Base-by-base conservation (phyloP, 2,797 vertebrate genomes). In the Champsocephalus esox region DNA sequence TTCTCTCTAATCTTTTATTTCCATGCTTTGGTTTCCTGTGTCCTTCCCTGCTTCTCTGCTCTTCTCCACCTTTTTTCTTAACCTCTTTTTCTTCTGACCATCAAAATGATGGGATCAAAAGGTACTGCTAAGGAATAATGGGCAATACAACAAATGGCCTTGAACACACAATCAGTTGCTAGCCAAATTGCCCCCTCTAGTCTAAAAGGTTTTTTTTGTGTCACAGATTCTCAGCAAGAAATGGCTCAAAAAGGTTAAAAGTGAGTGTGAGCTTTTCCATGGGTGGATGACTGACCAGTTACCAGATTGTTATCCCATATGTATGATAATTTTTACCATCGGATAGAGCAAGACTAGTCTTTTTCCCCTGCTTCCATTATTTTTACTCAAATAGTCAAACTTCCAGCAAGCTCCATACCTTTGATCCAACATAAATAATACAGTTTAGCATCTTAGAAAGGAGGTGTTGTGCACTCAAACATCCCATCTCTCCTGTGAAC, bases 1-100 rank as follows among this genome's bases (percentile, higher is more conserved):
- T 75, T 80, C 77, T 57, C 65, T 92, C 63, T 93, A 88, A 94
- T 92, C 83, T 63, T 38, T 70, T 79, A 92, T 91, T 89, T 90
- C 78, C 86, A 83, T 50, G 61, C 86, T 86, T 90, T 87, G 70
- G 87, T 92, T 85, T 87, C 72, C 74, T 68, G 63, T 80, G 67
- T 82, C 70, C 83, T 78, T 79, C 73, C 71, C 68, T 66, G 46
- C 64, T 62, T 72, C 66, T 62, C 57, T 66, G 67, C 50, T 58
- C 50, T 59, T 71, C 56, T 64, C 71, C 73, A 45, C 82, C 57
- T 79, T 78, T 34, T 72, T 38, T 66, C 66, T 65, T 75, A 49
- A 76, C 67, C 69, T 54, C 46, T 62, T 76, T 68, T 38, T 76
- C 58, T 70, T 85, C 55, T 24, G 38, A 9, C 24, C 41, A 12